Evolutionary conservation across 1,140 invertebrate species (phyloP).

Genomic region (Nasonia vitripennis): DNA sequence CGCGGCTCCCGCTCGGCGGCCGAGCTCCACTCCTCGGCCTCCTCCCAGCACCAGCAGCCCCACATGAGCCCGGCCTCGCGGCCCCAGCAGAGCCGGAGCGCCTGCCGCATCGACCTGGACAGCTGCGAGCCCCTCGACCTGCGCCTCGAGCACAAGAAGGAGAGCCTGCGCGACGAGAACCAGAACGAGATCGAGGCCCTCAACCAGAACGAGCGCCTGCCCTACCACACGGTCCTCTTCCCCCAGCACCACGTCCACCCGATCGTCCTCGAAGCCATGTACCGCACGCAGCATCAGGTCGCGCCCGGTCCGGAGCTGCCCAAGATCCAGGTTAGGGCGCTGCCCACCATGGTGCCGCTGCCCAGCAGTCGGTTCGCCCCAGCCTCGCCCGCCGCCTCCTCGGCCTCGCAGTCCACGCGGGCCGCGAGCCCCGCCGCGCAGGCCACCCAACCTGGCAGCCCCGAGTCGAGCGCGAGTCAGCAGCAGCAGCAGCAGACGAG

Average conservation of each 20-base stretch:
- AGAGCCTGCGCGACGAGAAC: slow-evolving; percentile 84
- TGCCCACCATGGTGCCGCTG: slow-evolving; percentile 72
- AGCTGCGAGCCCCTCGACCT: slow-evolving; percentile 85
- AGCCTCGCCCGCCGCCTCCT: slow-evolving; percentile 63
- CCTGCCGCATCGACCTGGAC: slow-evolving; percentile 62
- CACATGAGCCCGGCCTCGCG: slow-evolving; percentile 77
- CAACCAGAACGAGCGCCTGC: slow-evolving; percentile 67
- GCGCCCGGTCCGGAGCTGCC: slow-evolving; percentile 68
- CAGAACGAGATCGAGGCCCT: slow-evolving; percentile 71
- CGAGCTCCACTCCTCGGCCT: slow-evolving; percentile 56
- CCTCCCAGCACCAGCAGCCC: slow-evolving; percentile 63
- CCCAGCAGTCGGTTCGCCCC: slow-evolving; percentile 71
- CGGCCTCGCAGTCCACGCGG: slow-evolving; percentile 58
- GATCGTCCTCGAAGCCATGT: slow-evolving; percentile 82
- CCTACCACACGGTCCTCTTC: slow-evolving; percentile 76
- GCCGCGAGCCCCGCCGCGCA: slow-evolving; percentile 41
- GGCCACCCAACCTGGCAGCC: slow-evolving; percentile 59
- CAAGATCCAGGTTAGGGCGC: slow-evolving; percentile 74
- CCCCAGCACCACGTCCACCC: slow-evolving; percentile 81
- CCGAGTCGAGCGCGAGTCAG: slow-evolving; percentile 62
- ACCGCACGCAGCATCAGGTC: slow-evolving; percentile 75
- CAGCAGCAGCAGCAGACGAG: slow-evolving; percentile 45
- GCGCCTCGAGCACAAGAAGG: slow-evolving; percentile 87
- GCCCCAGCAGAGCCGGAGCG: slow-evolving; percentile 62
- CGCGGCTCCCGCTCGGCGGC: slow-evolving; percentile 28